Conservation (phyloP, 2,888 invertebrate species). For the Polydrusus tereticollis region DNA sequence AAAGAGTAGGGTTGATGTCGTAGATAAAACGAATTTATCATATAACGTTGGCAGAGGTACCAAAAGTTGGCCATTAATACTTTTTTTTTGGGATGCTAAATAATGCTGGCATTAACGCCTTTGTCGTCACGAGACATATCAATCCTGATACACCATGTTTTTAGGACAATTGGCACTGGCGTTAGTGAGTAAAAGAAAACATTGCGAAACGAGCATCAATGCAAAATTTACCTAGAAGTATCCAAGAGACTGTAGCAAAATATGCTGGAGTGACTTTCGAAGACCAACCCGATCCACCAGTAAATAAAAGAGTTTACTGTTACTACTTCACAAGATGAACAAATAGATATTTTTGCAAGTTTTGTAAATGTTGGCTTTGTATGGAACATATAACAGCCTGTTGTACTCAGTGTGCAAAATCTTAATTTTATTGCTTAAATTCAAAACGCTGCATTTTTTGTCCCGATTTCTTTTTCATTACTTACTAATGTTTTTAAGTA, state of each 20-base stretch:
- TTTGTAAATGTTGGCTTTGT: no score
- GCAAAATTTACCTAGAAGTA: no score
- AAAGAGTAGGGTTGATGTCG: not conserved
- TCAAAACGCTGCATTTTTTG: no score
- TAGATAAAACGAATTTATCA: not conserved
- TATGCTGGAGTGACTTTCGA: no score
- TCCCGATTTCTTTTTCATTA: no score
- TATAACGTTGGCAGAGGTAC: not conserved
- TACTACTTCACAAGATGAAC: not conserved
- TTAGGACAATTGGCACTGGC: not conserved
- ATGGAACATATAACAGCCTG: not conserved
- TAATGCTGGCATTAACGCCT: not conserved
- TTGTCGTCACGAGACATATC: not conserved
- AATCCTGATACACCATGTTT: not conserved
- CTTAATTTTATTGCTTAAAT: no score
- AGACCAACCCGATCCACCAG: not conserved
- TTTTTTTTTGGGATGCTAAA: slow-evolving; percentile 1
- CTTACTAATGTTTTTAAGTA: no score
- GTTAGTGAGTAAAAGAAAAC: not conserved
- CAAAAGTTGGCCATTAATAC: not conserved
- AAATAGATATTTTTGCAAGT: no score
- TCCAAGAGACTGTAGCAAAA: not conserved
- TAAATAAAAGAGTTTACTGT: not conserved
- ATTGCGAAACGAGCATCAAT: not conserved
- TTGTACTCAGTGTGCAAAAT: not conserved